Conservation (phyloP, 1,140 invertebrate species). For the Parapsyche elsis region DNA sequence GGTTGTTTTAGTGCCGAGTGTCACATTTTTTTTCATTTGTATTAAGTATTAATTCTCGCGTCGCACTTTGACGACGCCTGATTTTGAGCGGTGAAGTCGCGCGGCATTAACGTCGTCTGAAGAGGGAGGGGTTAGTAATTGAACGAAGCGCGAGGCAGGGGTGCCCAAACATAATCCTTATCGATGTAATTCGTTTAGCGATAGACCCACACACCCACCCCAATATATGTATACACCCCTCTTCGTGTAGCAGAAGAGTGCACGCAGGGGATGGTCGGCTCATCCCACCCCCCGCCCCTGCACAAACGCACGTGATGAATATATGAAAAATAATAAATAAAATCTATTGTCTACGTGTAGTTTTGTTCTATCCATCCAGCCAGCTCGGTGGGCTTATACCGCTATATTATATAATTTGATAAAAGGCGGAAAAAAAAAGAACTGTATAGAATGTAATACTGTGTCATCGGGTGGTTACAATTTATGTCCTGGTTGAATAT, state of each 20-base stretch:
- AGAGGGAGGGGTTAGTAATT: slow-evolving; percentile 25
- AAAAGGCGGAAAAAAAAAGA: too few species aligned
- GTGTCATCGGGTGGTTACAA: too few species aligned
- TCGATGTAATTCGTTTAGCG: slow-evolving; percentile 45
- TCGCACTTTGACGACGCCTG: slow-evolving; percentile 3
- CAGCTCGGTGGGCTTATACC: too few species aligned
- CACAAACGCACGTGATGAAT: neutral
- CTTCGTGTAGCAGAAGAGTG: neutral
- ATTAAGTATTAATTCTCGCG: neutral
- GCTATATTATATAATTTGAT: too few species aligned
- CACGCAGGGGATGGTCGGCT: neutral
- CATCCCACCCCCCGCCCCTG: neutral
- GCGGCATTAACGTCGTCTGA: slow-evolving; percentile 32
- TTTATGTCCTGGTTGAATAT: too few species aligned
- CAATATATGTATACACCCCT: neutral
- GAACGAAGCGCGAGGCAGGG: slow-evolving; percentile 38
- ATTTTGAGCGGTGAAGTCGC: slow-evolving; percentile 20
- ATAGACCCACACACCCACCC: slow-evolving; percentile 19
- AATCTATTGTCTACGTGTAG: too few species aligned
- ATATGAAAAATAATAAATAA: too few species aligned
- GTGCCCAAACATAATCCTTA: slow-evolving; percentile 45
- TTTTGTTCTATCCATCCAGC: too few species aligned
- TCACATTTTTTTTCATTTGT: neutral
- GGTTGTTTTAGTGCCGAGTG: too few species aligned
- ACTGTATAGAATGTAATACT: too few species aligned